phyloP scores from a whole-genome alignment of 37 sponge, comb jelly and placozoan species.

The Lycopodina hypogea region DNA sequence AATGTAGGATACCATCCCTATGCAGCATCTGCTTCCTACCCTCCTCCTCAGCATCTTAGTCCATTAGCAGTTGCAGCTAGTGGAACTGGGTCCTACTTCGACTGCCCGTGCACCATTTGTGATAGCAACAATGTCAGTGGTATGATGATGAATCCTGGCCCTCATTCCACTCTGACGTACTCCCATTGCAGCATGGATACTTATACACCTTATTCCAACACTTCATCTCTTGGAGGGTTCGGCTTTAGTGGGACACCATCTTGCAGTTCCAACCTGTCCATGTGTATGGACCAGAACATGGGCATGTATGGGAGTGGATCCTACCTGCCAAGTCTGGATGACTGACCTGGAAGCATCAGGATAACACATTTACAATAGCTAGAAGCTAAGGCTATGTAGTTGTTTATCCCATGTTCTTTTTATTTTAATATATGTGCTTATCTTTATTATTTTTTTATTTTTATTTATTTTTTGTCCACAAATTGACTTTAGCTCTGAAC shows the following conservation, averaged over 20 bases:
- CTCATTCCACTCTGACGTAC: slow-evolving; percentile 36
- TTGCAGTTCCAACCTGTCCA: neutral
- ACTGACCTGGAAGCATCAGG: slow-evolving; percentile 14
- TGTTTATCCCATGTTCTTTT: too few species aligned
- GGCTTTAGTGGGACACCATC: neutral
- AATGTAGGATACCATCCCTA: slow-evolving; percentile 54
- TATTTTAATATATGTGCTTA: too few species aligned
- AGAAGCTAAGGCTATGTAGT: slow-evolving; percentile 47
- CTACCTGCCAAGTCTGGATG: slow-evolving; percentile 29
- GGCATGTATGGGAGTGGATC: slow-evolving; percentile 51
- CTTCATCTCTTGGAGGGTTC: neutral
- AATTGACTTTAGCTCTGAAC: too few species aligned
- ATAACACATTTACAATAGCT: slow-evolving; percentile 17
- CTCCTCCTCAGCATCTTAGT: slow-evolving; percentile 10
- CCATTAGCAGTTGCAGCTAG: slow-evolving; percentile 10
- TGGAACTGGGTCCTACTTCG: slow-evolving; percentile 6
- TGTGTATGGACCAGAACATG: slow-evolving; percentile 33
- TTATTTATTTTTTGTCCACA: too few species aligned
- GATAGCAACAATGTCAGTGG: neutral
- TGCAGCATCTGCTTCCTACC: slow-evolving; percentile 46
- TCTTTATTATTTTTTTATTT: too few species aligned
- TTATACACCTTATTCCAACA: slow-evolving; percentile 19
- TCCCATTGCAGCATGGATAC: slow-evolving; percentile 1
- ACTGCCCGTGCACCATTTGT: slow-evolving; percentile 12
- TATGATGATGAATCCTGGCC: slow-evolving; percentile 12